Percentiles rank a stretch among this genome's conserved stretches.
phyloP scores from a whole-genome alignment of 2,888 invertebrate genomes.

The Drosophila hamatofila region DNA sequence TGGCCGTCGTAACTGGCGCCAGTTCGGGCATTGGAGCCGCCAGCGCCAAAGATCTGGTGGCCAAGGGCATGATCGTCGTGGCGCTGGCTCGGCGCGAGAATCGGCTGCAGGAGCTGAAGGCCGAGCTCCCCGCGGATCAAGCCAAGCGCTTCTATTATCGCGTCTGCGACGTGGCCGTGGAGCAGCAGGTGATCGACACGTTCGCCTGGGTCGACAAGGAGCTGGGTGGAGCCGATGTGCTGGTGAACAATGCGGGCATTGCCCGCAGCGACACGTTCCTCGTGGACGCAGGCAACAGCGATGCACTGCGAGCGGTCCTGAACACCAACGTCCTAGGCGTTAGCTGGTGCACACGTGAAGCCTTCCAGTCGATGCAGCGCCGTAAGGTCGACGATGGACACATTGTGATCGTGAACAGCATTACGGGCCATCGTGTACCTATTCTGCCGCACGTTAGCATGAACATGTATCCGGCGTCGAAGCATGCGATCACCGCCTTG shows the following conservation, averaged over 20 bases:
- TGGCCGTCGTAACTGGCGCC: slow-evolving; percentile 88
- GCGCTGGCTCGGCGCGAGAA: slow-evolving; percentile 86
- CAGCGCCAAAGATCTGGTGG: slow-evolving; percentile 84
- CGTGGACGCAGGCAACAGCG: slow-evolving; percentile 54
- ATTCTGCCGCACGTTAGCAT: slow-evolving; percentile 56
- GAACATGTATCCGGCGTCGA: slow-evolving; percentile 83
- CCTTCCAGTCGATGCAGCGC: slow-evolving; percentile 85
- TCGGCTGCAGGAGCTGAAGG: slow-evolving; percentile 80
- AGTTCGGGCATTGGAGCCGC: slow-evolving; percentile 88
- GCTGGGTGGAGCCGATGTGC: slow-evolving; percentile 87
- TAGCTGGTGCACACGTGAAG: slow-evolving; percentile 85
- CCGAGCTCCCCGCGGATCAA: slow-evolving; percentile 54
- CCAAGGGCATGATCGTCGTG: slow-evolving; percentile 86
- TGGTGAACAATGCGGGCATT: slow-evolving; percentile 87
- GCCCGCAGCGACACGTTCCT: slow-evolving; percentile 11
- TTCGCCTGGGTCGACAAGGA: slow-evolving; percentile 86
- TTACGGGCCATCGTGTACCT: slow-evolving; percentile 84
- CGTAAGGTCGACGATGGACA: slow-evolving; percentile 86
- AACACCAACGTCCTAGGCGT: slow-evolving; percentile 86
- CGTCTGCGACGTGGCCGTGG: slow-evolving; percentile 86
- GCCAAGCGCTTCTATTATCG: slow-evolving; percentile 82
- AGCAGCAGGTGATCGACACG: slow-evolving; percentile 86
- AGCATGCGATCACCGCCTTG: slow-evolving; percentile 83
- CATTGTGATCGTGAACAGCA: slow-evolving; percentile 86
- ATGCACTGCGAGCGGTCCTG: slow-evolving; percentile 78